Conservation (phyloP, 2,797 vertebrate species). For the Myripristis murdjan region DNA sequence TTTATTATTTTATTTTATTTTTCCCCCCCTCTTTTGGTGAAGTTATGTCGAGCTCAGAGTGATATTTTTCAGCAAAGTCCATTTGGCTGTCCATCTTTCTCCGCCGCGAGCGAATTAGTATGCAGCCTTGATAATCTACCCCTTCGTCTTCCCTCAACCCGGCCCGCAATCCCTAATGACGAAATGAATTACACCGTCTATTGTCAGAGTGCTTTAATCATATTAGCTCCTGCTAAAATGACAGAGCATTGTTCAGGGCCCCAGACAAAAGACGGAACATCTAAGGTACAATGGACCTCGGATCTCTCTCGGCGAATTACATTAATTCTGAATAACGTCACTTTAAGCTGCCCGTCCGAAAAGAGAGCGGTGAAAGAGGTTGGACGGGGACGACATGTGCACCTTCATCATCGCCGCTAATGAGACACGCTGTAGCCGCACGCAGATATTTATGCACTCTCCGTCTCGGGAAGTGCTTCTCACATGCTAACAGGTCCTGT, state of each 20-base stretch:
- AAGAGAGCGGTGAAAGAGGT: constrained; percentile 58
- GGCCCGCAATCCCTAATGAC: constrained; percentile 75
- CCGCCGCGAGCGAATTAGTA: constrained; percentile 64
- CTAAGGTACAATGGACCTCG: constrained; percentile 85
- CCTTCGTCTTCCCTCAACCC: constrained; percentile 55
- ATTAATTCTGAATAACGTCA: constrained; percentile 85
- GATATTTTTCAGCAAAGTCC: constrained; percentile 47
- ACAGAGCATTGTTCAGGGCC: constrained; percentile 83
- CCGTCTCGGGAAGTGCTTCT: too few species aligned
- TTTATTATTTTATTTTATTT: too few species aligned
- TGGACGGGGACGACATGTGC: constrained; percentile 71
- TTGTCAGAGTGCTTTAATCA: constrained; percentile 87
- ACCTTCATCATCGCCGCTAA: constrained; percentile 78
- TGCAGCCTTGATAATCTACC: constrained; percentile 65
- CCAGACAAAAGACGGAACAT: constrained; percentile 86
- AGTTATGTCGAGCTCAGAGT: constrained; percentile 44
- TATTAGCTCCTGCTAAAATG: constrained; percentile 84
- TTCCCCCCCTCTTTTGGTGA: constrained; percentile 43
- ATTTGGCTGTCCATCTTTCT: constrained; percentile 53
- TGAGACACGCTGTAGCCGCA: constrained; percentile 48
- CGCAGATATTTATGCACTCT: too few species aligned
- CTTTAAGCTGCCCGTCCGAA: constrained; percentile 75
- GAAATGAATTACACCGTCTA: constrained; percentile 84
- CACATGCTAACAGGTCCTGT: too few species aligned
- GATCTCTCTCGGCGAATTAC: constrained; percentile 83